Evolutionary conservation across 2,113 vertebrate genomes (phyloP).

Genomic region (Poeciliopsis retropinna): DNA sequence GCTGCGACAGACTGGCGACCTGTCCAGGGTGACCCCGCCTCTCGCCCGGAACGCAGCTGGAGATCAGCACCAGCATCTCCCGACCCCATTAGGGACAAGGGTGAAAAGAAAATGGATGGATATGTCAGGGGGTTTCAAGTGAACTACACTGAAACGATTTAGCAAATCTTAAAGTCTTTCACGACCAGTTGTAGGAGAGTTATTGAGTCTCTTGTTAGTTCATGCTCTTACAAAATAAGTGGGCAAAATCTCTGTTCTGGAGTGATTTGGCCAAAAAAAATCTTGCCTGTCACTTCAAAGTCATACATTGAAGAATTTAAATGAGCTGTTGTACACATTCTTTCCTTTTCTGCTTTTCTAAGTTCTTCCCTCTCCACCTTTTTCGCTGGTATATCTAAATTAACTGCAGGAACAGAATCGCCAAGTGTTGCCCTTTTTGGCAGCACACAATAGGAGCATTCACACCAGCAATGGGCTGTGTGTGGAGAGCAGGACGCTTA

Average conservation of each 20-base stretch:
- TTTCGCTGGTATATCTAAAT: constrained; percentile 17
- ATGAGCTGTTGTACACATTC: background rate
- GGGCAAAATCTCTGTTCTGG: background rate
- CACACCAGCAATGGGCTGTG: constrained; percentile 65
- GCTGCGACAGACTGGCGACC: too few relatives aligned
- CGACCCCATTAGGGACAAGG: too few relatives aligned
- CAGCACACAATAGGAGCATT: constrained; percentile 77
- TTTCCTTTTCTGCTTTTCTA: constrained; percentile 2
- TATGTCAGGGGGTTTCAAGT: too few relatives aligned
- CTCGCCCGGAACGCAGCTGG: too few relatives aligned
- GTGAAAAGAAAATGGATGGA: too few relatives aligned
- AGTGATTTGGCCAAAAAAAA: background rate
- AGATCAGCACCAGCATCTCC: too few relatives aligned
- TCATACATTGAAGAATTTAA: background rate
- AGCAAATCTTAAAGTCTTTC: background rate
- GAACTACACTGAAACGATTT: background rate
- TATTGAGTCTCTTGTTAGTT: background rate
- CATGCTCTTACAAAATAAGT: background rate
- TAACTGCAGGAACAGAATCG: constrained; percentile 28
- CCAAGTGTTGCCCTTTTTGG: constrained; percentile 64
- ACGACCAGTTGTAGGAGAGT: background rate
- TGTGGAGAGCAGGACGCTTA: constrained; percentile 22
- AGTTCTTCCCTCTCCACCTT: constrained; percentile 19
- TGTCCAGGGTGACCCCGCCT: too few relatives aligned
- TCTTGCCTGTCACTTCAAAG: background rate